These are phyloP conservation scores for Pseudomyrmex dendroicus DNA, from an alignment of 1,140 invertebrate genomes.

Conservation along the genomic window DNA sequence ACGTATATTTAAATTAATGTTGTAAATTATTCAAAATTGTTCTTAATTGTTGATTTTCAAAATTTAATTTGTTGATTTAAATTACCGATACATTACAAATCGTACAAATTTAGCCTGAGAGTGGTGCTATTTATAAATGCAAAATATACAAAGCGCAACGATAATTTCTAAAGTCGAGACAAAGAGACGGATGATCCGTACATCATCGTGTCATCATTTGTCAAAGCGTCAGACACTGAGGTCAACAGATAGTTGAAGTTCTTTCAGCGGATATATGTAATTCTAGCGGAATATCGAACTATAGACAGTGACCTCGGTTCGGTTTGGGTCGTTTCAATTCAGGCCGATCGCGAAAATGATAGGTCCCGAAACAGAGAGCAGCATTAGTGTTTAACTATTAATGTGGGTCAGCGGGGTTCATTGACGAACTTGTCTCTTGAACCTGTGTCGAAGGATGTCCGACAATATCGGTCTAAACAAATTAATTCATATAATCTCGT, in stretches of 20 bases:
- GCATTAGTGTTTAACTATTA: neutral
- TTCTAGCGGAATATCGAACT: slow-evolving; percentile 44
- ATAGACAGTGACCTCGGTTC: slow-evolving; percentile 27
- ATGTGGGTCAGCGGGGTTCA: slow-evolving; percentile 62
- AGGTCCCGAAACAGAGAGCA: slow-evolving; percentile 13
- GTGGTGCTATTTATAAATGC: neutral
- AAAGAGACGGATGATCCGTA: neutral
- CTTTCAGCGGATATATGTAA: slow-evolving; percentile 42
- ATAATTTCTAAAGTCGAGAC: neutral
- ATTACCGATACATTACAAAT: neutral
- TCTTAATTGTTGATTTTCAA: too few relatives aligned
- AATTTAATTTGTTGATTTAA: neutral
- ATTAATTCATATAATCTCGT: slow-evolving; percentile 23
- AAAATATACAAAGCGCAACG: neutral
- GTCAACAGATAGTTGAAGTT: neutral
- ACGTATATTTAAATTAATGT: too few relatives aligned
- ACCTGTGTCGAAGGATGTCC: slow-evolving; percentile 47
- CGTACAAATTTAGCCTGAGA: neutral
- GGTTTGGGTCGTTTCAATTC: slow-evolving; percentile 62
- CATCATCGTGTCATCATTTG: neutral
- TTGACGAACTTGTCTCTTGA: slow-evolving; percentile 72
- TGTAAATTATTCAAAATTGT: too few relatives aligned
- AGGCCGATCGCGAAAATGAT: slow-evolving; percentile 42
- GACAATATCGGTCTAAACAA: neutral
- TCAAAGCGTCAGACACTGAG: neutral